These are phyloP conservation scores for Esox niger DNA, from an alignment of 2,113 vertebrate genomes.

Conservation along the genomic window DNA sequence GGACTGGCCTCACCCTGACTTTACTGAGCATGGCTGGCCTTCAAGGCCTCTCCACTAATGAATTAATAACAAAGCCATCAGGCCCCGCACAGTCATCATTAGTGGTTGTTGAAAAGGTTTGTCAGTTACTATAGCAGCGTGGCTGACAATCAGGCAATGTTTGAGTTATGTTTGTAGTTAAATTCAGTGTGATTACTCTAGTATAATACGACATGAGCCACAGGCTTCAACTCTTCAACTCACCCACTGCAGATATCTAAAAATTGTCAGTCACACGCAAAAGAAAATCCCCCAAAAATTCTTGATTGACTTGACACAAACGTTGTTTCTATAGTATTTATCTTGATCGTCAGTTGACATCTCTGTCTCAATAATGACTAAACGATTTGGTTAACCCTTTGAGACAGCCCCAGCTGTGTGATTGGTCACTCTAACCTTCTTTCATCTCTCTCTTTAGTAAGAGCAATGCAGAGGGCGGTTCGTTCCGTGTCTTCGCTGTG, in stretches of 20 bases:
- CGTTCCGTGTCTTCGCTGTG: constrained; percentile 72
- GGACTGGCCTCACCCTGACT: constrained; percentile 24
- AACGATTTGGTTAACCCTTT: too few species aligned
- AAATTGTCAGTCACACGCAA: neutral
- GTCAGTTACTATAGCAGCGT: constrained; percentile 18
- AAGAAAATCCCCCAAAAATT: neutral
- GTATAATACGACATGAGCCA: neutral
- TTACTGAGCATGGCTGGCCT: constrained; percentile 53
- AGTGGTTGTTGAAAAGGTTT: constrained; percentile 42
- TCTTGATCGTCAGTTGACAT: neutral
- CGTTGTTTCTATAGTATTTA: neutral
- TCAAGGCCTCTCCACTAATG: constrained; percentile 60
- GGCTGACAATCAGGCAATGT: constrained; percentile 38
- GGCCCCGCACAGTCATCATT: constrained; percentile 44
- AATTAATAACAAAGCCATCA: constrained; percentile 60
- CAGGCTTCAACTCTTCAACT: neutral
- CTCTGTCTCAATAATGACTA: too few species aligned
- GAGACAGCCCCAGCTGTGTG: too few species aligned
- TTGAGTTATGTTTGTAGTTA: constrained; percentile 26
- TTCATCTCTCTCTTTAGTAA: constrained; percentile 58
- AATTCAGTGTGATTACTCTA: neutral
- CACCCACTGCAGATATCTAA: neutral
- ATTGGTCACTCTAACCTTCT: neutral
- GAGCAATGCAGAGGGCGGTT: constrained; percentile 66
- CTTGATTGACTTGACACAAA: neutral